These are phyloP conservation scores for Mactra quadrangularis DNA, from an alignment of 1,140 invertebrate genomes.

Conservation along the genomic window DNA sequence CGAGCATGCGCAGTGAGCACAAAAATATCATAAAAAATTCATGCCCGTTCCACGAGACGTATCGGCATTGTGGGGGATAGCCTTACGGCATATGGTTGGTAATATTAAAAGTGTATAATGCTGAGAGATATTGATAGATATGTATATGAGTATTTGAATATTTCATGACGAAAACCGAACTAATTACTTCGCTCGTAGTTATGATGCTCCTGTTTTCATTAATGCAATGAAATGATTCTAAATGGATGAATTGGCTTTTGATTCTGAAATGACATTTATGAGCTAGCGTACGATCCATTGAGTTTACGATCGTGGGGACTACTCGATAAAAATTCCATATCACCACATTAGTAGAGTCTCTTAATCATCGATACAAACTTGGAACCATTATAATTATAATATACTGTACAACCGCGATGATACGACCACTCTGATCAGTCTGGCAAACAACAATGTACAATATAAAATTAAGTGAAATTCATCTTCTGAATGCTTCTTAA, in stretches of 20 bases:
- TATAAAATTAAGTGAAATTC: too few species aligned
- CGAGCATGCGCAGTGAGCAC: constrained; percentile 45
- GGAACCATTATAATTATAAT: too few species aligned
- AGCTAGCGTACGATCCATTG: constrained; percentile 10
- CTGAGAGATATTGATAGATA: constrained; percentile 39
- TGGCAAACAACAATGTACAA: too few species aligned
- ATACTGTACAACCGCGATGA: too few species aligned
- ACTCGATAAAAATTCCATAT: too few species aligned
- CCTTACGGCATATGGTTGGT: constrained; percentile 47
- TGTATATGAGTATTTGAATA: constrained; percentile 36
- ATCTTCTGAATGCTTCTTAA: too few species aligned
- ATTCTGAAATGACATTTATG: constrained; percentile 27
- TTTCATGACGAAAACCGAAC: constrained; percentile 43
- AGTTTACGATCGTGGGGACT: background rate
- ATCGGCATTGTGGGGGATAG: constrained; percentile 15
- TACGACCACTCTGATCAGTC: too few species aligned
- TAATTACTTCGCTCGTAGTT: constrained; percentile 41
- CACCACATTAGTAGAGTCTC: too few species aligned
- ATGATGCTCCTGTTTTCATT: constrained; percentile 35
- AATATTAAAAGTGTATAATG: constrained; percentile 57
- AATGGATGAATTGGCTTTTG: constrained; percentile 40
- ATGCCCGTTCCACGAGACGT: constrained; percentile 14
- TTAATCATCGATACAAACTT: too few species aligned
- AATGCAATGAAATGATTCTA: constrained; percentile 43
- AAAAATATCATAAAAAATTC: constrained; percentile 49